Percentiles rank a stretch among this genome's conserved stretches.
phyloP scores from a whole-genome alignment of 2,888 invertebrate species.

The Hypomecis atomaria region DNA sequence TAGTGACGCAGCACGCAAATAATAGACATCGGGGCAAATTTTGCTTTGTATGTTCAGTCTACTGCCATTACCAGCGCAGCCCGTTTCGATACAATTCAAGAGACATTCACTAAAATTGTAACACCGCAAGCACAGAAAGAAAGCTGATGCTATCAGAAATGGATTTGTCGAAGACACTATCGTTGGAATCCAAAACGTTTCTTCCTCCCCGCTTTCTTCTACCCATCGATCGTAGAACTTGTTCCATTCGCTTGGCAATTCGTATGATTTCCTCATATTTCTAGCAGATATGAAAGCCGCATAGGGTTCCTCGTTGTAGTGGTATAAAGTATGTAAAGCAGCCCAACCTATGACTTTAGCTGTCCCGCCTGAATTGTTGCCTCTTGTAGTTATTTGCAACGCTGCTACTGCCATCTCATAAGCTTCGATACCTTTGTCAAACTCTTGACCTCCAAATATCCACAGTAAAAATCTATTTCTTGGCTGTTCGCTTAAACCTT shows the following conservation, averaged over 20 bases:
- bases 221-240: conserved; percentile 65
- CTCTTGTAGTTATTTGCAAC: conserved; percentile 70
- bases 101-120: conserved; percentile 66
- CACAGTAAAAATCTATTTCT: conserved; percentile 72
- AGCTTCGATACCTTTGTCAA: conserved; percentile 56
- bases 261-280: conserved; percentile 72
- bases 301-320: conserved; percentile 54
- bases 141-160: conserved; percentile 71
- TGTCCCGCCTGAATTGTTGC: conserved; percentile 70
- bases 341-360: conserved; percentile 76
- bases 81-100: conserved; percentile 62
- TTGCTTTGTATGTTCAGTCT: conserved; percentile 41
- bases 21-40: conserved; percentile 58
- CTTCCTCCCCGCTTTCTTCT: conserved; percentile 72
- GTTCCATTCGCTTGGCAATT: conserved; percentile 66
- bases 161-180: conserved; percentile 60
- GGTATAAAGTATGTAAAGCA: conserved; percentile 69
- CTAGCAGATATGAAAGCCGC: conserved; percentile 70
- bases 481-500: conserved; percentile 59
- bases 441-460: conserved; percentile 68
- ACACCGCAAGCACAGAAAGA: conserved; percentile 75
- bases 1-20: conserved; percentile 66
- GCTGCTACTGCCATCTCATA: conserved; percentile 61
- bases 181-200: conserved; percentile 69
- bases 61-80: conserved; percentile 63